A percentile compares a stretch with the other conserved stretches of the same genome.
phyloP scores from a whole-genome alignment of 2,113 vertebrate species.

The Otolemur garnettii region DNA sequence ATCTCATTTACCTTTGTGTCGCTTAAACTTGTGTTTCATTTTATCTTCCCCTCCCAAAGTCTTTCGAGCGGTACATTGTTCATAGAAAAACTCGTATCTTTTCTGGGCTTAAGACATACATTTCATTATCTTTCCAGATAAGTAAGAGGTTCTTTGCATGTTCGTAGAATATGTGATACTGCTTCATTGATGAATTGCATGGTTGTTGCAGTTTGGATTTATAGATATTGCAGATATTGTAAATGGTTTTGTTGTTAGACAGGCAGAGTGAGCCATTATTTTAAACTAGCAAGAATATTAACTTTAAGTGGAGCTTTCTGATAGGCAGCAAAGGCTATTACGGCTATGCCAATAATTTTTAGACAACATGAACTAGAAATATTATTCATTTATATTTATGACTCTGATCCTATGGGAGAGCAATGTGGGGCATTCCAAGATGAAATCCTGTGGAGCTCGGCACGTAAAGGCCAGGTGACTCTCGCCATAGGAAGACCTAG shows the following conservation, averaged over 20 bases:
- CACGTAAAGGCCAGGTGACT: background rate
- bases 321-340: background rate
- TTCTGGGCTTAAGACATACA: background rate
- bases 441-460: background rate
- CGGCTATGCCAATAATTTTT: background rate
- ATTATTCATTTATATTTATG: slow-evolving; percentile 37
- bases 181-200: background rate
- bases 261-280: slow-evolving; percentile 26
- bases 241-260: background rate
- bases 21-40: background rate
- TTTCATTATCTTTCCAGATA: background rate
- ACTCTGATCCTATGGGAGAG: background rate
- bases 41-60: background rate
- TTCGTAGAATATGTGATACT: background rate
- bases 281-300: slow-evolving; percentile 12
- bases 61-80: background rate
- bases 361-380: slow-evolving; percentile 43
- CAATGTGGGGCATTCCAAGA: background rate
- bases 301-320: slow-evolving; percentile 31
- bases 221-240: background rate
- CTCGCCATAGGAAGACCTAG: background rate
- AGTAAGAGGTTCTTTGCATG: background rate
- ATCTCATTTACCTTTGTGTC: background rate
- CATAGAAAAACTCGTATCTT: background rate
- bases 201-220: background rate